phyloP scores from a whole-genome alignment of 2,888 invertebrate species.

The Sceliomorpha sp. region DNA sequence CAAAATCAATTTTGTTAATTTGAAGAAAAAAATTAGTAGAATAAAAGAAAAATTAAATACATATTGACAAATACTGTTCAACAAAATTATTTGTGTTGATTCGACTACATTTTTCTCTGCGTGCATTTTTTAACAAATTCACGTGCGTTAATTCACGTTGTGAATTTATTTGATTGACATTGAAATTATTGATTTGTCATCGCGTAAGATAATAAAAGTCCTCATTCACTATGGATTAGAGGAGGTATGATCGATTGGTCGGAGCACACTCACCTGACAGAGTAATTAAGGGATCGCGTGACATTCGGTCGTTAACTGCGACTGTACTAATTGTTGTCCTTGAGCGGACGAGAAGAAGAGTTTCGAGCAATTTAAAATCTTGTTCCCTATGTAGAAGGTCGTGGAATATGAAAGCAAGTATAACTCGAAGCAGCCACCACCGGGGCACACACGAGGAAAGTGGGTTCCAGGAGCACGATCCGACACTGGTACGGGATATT shows the following conservation, averaged over 20 bases:
- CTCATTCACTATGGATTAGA: background rate
- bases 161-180: background rate
- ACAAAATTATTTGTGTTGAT: too few relatives aligned
- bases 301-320: constrained; percentile 26
- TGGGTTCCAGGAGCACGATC: constrained; percentile 87
- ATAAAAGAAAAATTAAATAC: too few relatives aligned
- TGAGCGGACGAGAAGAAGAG: constrained; percentile 8
- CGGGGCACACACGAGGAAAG: constrained; percentile 88
- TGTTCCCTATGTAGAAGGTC: constrained; percentile 58
- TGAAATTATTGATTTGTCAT: constrained; percentile 4
- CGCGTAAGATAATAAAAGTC: background rate
- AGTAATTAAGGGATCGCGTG: constrained; percentile 37
- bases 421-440: constrained; percentile 82
- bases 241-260: constrained; percentile 1
- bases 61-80: too few relatives aligned
- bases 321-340: constrained; percentile 40
- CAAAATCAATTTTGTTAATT: too few relatives aligned
- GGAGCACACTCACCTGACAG: constrained; percentile 3
- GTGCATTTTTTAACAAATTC: too few relatives aligned
- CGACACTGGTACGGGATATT: constrained; percentile 84
- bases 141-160: too few relatives aligned
- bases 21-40: too few relatives aligned
- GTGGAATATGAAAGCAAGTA: constrained; percentile 68
- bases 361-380: constrained; percentile 16
- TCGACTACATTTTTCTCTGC: too few relatives aligned